These are phyloP conservation scores for Turritopsis rubra DNA, from an alignment of 30 jellyfish, hydroid and myxozoan species.

Conservation along the genomic window DNA sequence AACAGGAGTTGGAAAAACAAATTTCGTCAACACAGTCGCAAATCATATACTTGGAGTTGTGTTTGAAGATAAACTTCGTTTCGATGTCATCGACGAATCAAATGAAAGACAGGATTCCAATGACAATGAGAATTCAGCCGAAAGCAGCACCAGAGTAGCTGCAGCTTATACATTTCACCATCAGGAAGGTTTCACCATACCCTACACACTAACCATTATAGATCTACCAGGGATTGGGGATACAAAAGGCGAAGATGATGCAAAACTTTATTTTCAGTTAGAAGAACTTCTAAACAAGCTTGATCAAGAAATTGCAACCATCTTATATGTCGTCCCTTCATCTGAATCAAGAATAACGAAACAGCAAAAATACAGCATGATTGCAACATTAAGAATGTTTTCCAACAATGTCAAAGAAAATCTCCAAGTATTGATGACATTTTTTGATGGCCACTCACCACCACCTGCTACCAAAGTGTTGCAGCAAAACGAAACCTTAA, in stretches of 20 bases:
- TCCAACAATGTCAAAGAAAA: background rate
- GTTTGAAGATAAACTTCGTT: background rate
- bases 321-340: background rate
- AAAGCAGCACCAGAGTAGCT: background rate
- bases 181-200: background rate
- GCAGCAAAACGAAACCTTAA: background rate
- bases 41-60: background rate
- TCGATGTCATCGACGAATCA: background rate
- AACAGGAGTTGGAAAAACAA: background rate
- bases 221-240: background rate
- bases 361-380: background rate
- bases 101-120: background rate
- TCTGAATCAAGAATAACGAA: background rate
- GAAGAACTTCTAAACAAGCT: background rate
- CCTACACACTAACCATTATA: background rate
- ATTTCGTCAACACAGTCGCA: background rate
- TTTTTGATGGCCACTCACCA: background rate
- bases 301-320: background rate
- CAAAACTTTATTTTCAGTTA: background rate
- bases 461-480: background rate
- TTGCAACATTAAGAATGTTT: background rate
- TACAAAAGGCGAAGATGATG: background rate
- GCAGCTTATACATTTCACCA: background rate
- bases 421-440: background rate
- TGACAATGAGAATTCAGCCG: background rate